A percentile compares a stretch with the other conserved stretches of the same genome.
These are phyloP conservation scores for Plecturocebus donacophilus DNA, from an alignment of 2,113 vertebrate species.

Conservation along the genomic window DNA sequence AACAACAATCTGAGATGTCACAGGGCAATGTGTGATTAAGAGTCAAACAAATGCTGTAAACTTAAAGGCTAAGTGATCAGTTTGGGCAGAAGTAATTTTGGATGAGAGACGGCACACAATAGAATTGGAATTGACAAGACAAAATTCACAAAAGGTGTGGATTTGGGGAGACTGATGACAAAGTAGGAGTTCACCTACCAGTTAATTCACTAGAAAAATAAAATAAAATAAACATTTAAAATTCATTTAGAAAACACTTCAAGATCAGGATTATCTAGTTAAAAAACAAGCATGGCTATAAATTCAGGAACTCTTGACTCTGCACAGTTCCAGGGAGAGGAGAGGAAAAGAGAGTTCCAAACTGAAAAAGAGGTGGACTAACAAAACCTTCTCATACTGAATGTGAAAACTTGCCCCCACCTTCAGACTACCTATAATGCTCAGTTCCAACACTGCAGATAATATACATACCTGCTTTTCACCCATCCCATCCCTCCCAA, in stretches of 20 bases:
- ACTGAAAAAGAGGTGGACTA: not conserved
- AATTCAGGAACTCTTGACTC: not conserved
- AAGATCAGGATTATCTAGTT: not conserved
- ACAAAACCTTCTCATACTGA: not conserved
- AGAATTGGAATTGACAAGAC: not conserved
- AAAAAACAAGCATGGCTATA: conserved; percentile 8
- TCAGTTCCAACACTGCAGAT: not conserved
- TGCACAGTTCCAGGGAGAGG: not conserved
- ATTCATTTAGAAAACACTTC: conserved; percentile 16
- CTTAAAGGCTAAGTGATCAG: not conserved
- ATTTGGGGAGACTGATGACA: not conserved
- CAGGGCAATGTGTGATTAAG: conserved; percentile 4
- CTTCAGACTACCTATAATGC: not conserved
- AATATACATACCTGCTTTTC: not conserved
- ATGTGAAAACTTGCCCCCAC: not conserved
- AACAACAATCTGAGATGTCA: conserved; percentile 23
- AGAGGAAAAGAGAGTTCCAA: not conserved
- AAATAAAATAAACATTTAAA: not conserved
- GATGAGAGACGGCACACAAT: not conserved
- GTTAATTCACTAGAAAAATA: not conserved
- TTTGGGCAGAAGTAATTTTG: not conserved
- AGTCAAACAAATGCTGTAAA: not conserved
- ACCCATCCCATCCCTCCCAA: not conserved
- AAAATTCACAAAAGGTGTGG: not conserved
- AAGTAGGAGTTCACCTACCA: not conserved